These are phyloP conservation scores for Macaria liturata DNA, from an alignment of 2,888 invertebrate species.

Conservation along the genomic window DNA sequence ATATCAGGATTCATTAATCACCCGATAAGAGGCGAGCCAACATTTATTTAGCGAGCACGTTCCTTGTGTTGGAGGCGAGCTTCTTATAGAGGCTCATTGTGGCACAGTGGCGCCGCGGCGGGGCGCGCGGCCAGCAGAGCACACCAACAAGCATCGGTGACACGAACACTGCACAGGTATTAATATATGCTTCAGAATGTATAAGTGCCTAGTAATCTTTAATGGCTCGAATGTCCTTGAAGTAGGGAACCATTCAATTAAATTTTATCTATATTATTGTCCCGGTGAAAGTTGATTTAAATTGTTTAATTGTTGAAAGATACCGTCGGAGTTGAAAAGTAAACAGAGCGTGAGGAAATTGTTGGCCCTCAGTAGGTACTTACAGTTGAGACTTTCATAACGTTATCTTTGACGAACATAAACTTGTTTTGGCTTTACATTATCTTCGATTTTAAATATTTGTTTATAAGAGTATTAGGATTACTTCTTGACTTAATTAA, in stretches of 20 bases:
- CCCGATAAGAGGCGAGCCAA: neutral
- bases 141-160: no score
- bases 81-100: no score
- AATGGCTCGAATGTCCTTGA: no score
- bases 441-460: neutral
- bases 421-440: conserved; percentile 3
- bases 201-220: no score
- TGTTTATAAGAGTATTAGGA: neutral
- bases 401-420: conserved; percentile 8
- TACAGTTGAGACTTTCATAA: conserved; percentile 1
- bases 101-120: no score
- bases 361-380: neutral
- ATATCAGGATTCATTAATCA: conserved; percentile 7
- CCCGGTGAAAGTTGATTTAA: neutral
- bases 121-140: no score
- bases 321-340: neutral
- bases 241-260: no score
- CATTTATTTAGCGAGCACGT: neutral
- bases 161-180: no score
- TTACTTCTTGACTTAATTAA: no score
- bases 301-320: neutral
- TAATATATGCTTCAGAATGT: no score
- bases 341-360: conserved; percentile 12
- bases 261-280: no score
- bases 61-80: no score